These are phyloP conservation scores for Diglossa cyanea DNA, from an alignment of 2,797 vertebrate species.

Conservation along the genomic window DNA sequence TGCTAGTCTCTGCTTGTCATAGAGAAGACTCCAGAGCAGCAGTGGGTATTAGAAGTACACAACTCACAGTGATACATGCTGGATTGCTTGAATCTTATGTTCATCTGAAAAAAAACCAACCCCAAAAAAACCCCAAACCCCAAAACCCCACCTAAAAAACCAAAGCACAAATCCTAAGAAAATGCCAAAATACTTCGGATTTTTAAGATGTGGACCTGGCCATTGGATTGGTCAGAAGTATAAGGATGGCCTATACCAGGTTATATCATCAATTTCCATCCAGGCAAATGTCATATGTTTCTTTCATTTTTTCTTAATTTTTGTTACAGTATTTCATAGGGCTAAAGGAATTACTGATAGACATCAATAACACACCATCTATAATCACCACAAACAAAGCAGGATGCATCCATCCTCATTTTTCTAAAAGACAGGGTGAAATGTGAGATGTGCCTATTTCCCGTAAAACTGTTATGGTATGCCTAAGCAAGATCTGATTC, in stretches of 20 bases:
- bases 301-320: not conserved
- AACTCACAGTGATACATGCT: not conserved
- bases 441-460: not conserved
- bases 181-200: not conserved
- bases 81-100: not conserved
- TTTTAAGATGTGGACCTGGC: not conserved
- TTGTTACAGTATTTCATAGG: not conserved
- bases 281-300: not conserved
- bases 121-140: fast-evolving
- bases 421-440: not conserved
- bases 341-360: not conserved
- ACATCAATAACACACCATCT: not conserved
- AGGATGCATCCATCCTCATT: not conserved
- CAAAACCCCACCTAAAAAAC: fast-evolving
- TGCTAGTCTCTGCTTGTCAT: not conserved
- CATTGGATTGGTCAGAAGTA: not conserved
- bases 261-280: not conserved
- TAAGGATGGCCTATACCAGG: not conserved
- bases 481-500: not conserved
- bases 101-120: not conserved
- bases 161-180: not conserved
- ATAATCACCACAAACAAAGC: not conserved
- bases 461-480: not conserved
- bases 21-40: not conserved
- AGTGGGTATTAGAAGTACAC: not conserved